Evolutionary conservation across 2,113 vertebrate genomes (phyloP).

Genomic region (Xiphophorus maculatus): DNA sequence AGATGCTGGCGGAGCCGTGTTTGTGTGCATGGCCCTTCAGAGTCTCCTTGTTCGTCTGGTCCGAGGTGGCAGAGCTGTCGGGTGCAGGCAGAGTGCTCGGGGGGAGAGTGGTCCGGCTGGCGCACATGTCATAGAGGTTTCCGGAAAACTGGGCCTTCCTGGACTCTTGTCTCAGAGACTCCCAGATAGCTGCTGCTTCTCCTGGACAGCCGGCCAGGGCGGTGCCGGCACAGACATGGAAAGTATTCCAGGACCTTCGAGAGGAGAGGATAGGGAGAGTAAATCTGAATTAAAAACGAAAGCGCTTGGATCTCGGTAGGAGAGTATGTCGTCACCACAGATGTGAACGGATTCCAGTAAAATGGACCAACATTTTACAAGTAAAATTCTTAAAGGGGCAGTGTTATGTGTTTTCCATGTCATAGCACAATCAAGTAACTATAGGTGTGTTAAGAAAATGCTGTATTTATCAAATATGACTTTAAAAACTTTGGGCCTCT

Average conservation of each 20-base stretch:
- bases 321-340: neutral
- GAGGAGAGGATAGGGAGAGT: neutral
- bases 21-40: slow-evolving; percentile 75
- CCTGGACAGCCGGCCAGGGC: slow-evolving; percentile 87
- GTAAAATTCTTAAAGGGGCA: no score
- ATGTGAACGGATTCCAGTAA: neutral
- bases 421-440: no score
- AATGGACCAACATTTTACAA: neutral
- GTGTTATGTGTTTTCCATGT: no score
- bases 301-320: neutral
- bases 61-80: slow-evolving; percentile 60
- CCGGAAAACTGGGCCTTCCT: slow-evolving; percentile 88
- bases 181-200: slow-evolving; percentile 89
- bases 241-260: slow-evolving; percentile 92
- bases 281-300: neutral
- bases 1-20: slow-evolving; percentile 22
- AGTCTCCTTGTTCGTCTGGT: slow-evolving; percentile 89
- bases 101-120: slow-evolving; percentile 73
- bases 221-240: slow-evolving; percentile 87
- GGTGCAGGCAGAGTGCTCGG: slow-evolving; percentile 65
- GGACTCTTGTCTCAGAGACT: slow-evolving; percentile 90
- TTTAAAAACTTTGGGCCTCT: no score
- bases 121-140: slow-evolving; percentile 91
- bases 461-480: no score
- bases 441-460: no score